phyloP scores from a whole-genome alignment of 2,113 vertebrate genomes.

The Nematolebias whitei region DNA sequence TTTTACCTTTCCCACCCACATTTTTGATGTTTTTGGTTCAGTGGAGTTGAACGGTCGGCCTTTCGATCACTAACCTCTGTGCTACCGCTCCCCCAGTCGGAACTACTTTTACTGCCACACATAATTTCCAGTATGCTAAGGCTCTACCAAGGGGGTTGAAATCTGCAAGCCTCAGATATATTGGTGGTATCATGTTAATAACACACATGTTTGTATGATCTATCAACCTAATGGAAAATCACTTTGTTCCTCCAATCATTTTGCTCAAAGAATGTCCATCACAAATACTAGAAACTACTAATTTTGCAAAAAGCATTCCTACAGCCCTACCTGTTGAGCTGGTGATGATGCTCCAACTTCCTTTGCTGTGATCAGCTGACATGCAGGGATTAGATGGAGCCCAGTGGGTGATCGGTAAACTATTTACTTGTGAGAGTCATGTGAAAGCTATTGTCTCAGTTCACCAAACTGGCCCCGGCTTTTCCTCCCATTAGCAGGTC shows the following conservation, averaged over 20 bases:
- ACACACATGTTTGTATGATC: too few species aligned
- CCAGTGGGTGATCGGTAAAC: conserved; percentile 49
- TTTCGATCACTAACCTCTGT: too few species aligned
- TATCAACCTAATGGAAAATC: too few species aligned
- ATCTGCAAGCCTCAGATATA: too few species aligned
- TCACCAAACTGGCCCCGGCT: conserved; percentile 25
- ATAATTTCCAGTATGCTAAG: neutral
- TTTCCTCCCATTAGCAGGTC: conserved; percentile 27
- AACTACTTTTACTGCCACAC: neutral
- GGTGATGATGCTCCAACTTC: neutral
- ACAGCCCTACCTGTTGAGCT: neutral
- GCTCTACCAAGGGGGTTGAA: too few species aligned
- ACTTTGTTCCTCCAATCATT: neutral
- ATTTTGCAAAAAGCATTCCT: neutral
- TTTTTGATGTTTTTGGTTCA: too few species aligned
- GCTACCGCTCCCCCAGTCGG: too few species aligned
- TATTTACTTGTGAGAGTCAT: conserved; percentile 35
- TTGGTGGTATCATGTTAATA: too few species aligned
- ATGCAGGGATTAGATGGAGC: neutral
- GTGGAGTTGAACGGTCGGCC: too few species aligned
- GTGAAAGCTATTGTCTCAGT: conserved; percentile 31
- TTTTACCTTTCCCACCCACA: too few species aligned
- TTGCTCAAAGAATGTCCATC: neutral
- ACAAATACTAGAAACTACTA: neutral
- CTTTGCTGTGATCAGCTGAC: neutral